phyloP scores from a whole-genome alignment of 1,140 invertebrate genomes.

The Pygmarrhopalites habei region DNA sequence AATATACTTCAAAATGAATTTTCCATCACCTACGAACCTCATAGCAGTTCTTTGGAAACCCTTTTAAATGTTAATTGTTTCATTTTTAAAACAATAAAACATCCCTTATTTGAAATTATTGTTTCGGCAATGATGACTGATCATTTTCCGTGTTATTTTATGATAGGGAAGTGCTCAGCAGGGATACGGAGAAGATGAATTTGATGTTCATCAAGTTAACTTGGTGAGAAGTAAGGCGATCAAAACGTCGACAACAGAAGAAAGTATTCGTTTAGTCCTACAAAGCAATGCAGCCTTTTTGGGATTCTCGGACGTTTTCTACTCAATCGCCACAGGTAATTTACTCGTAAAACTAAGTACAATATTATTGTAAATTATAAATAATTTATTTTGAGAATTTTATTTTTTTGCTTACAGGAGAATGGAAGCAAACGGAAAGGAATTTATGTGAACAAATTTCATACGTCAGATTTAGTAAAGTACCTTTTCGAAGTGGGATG shows the following conservation, averaged over 20 bases:
- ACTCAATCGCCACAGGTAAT: background rate
- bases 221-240: background rate
- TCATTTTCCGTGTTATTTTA: background rate
- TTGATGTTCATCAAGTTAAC: background rate
- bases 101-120: background rate
- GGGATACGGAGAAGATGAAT: background rate
- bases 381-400: no score
- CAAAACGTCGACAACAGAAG: background rate
- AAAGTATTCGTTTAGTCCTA: background rate
- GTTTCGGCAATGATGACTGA: background rate
- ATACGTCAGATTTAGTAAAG: background rate
- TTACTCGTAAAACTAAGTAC: no score
- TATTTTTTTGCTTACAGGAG: background rate
- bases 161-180: background rate
- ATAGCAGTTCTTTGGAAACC: background rate
- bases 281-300: background rate
- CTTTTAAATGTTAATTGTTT: background rate
- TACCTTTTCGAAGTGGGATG: conserved; percentile 9
- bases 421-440: background rate
- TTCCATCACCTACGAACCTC: background rate
- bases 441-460: background rate
- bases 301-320: background rate
- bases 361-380: no score
- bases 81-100: background rate
- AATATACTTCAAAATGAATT: conserved; percentile 3